A percentile compares a stretch with the other conserved stretches of the same genome.
Evolutionary conservation across 2,797 vertebrate species (phyloP).

Genomic region (Synanceia verrucosa): DNA sequence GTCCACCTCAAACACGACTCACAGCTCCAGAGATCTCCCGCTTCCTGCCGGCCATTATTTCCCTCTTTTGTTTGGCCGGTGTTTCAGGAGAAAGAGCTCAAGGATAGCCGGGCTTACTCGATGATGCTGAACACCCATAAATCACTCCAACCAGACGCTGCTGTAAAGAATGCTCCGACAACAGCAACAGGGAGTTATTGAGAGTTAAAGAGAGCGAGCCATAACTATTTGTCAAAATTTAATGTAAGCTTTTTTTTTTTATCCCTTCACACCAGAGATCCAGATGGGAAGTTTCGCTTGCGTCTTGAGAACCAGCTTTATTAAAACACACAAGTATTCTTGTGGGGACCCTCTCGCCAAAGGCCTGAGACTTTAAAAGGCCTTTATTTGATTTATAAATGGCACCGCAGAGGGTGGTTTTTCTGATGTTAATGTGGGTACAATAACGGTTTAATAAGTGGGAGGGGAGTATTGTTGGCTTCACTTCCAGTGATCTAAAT

Average conservation of each 20-base stretch:
- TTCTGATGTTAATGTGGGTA: constrained; percentile 1
- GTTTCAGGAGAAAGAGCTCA: constrained; percentile 4
- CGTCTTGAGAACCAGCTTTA: constrained; percentile 45
- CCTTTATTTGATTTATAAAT: constrained; percentile 27
- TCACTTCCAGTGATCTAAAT: not conserved
- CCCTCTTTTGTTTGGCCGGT: not conserved
- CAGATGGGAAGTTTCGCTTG: constrained; percentile 31
- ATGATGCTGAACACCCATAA: constrained; percentile 29
- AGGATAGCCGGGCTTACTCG: not conserved
- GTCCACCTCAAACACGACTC: not conserved
- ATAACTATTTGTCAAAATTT: constrained; percentile 42
- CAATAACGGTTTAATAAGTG: not conserved
- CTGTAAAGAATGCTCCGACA: constrained; percentile 12
- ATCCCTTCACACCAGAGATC: constrained; percentile 24
- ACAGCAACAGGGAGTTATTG: constrained; percentile 1
- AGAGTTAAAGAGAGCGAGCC: constrained; percentile 24
- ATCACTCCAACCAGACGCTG: constrained; percentile 10
- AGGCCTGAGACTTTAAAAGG: constrained; percentile 28
- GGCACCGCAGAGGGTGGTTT: constrained; percentile 10
- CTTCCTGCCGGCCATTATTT: not conserved
- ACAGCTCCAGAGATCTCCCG: not conserved
- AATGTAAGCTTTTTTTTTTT: constrained; percentile 32
- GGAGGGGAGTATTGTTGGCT: not conserved
- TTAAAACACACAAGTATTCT: constrained; percentile 54
- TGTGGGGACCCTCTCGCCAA: constrained; percentile 16